A percentile compares a stretch with the other conserved stretches of the same genome.
phyloP scores from a whole-genome alignment of 2,113 vertebrate species.

The Scolopax mira region DNA sequence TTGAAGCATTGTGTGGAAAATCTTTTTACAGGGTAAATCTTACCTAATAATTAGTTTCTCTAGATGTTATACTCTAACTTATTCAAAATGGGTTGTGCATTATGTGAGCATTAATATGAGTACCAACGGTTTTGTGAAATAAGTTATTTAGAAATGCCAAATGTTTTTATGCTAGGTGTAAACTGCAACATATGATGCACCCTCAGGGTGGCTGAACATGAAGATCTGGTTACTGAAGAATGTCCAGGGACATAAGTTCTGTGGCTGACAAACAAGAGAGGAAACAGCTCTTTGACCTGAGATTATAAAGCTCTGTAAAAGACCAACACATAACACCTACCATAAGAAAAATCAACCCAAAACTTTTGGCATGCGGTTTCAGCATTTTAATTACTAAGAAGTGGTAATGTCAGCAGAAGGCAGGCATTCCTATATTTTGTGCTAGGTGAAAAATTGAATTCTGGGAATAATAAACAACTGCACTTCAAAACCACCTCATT shows the following conservation, averaged over 20 bases:
- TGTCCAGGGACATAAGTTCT: not conserved
- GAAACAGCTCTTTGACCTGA: not conserved
- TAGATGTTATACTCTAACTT: not conserved
- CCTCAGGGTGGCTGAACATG: not conserved
- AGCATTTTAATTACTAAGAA: not conserved
- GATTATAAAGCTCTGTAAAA: not conserved
- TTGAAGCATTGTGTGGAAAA: not conserved
- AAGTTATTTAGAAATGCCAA: not conserved
- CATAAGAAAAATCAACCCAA: not conserved
- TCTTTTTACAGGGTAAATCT: not conserved
- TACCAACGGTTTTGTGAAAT: not conserved
- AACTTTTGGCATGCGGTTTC: not conserved
- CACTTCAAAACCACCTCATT: not conserved
- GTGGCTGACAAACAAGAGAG: not conserved
- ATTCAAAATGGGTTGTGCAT: not conserved
- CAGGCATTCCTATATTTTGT: not conserved
- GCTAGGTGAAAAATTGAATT: not conserved
- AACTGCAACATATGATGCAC: not conserved
- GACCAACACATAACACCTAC: not conserved
- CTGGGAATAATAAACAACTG: not conserved
- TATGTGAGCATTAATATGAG: not conserved
- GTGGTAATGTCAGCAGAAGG: not conserved
- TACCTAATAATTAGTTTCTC: not conserved
- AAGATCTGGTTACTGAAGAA: not conserved
- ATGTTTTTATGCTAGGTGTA: not conserved